Percentiles rank a stretch among this genome's conserved stretches.
These are phyloP conservation scores for Chelon labrosus DNA, from an alignment of 2,797 vertebrate species.

Conservation along the genomic window DNA sequence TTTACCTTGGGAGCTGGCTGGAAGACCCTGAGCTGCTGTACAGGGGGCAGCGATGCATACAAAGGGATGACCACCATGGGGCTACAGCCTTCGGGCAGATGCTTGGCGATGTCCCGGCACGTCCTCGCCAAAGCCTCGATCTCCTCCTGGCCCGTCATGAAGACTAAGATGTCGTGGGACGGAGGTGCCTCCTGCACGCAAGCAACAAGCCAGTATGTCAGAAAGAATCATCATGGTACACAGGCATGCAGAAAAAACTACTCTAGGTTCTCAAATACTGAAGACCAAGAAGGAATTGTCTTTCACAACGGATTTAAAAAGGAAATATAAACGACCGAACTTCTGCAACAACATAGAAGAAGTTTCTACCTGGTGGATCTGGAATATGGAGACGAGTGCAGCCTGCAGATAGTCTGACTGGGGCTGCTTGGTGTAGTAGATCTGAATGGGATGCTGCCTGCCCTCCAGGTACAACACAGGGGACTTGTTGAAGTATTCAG, in stretches of 20 bases:
- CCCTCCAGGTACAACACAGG: conserved; percentile 97
- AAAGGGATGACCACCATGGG: conserved; percentile 91
- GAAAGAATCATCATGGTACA: conserved; percentile 11
- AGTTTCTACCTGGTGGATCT: conserved; percentile 93
- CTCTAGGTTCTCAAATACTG: neutral
- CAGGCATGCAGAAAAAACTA: neutral
- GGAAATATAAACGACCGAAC: neutral
- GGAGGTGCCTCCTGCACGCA: conserved; percentile 88
- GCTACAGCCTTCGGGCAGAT: conserved; percentile 90
- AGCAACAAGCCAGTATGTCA: conserved; percentile 24
- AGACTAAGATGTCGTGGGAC: conserved; percentile 95
- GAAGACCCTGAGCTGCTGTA: conserved; percentile 94
- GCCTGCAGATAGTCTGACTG: conserved; percentile 97
- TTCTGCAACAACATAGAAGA: neutral
- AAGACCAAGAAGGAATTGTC: neutral
- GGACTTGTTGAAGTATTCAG: conserved; percentile 94
- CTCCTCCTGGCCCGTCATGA: conserved; percentile 98
- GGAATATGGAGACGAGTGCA: conserved; percentile 94
- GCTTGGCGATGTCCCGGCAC: conserved; percentile 93
- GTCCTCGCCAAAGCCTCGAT: conserved; percentile 97
- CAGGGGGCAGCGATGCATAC: conserved; percentile 94
- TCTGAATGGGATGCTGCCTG: conserved; percentile 95
- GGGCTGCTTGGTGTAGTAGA: conserved; percentile 93
- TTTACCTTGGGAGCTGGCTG: conserved; percentile 91
- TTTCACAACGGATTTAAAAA: neutral